These are phyloP conservation scores for Thymelicus sylvestris DNA, from an alignment of 2,888 invertebrate species.

Conservation along the genomic window DNA sequence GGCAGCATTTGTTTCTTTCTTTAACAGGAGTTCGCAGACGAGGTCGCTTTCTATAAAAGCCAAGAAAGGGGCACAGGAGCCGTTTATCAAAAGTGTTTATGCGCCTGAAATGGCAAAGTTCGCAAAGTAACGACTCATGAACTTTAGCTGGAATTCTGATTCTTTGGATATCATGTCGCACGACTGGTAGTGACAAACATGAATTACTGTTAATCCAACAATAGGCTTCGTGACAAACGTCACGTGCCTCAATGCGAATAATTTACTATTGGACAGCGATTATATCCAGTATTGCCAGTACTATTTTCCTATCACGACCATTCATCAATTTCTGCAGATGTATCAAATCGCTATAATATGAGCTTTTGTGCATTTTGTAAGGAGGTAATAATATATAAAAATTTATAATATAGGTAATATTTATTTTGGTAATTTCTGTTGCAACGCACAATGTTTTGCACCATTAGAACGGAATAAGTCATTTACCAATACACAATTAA, in stretches of 20 bases:
- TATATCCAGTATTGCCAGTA: constrained; percentile 26
- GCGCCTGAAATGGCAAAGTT: constrained; percentile 34
- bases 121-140: constrained; percentile 33
- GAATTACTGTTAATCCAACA: constrained; percentile 51
- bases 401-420: too few relatives aligned
- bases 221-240: constrained; percentile 60
- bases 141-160: constrained; percentile 36
- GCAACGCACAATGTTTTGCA: too few relatives aligned
- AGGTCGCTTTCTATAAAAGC: constrained; percentile 32
- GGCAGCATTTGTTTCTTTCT: constrained; percentile 13
- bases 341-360: not conserved
- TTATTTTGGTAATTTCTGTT: too few relatives aligned
- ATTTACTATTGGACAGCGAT: constrained; percentile 37
- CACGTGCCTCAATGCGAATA: constrained; percentile 51
- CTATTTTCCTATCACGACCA: constrained; percentile 32
- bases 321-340: constrained; percentile 32
- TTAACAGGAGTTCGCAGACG: constrained; percentile 16
- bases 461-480: too few relatives aligned
- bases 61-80: constrained; percentile 35
- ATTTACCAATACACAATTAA: too few relatives aligned
- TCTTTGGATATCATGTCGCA: constrained; percentile 46
- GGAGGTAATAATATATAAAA: too few relatives aligned
- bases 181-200: constrained; percentile 53
- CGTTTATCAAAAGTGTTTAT: constrained; percentile 37
- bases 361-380: not conserved